Percentiles rank a stretch among this genome's conserved stretches.
phyloP scores from a whole-genome alignment of 1,140 invertebrate genomes.

The Pseudomyrmex gracilis region DNA sequence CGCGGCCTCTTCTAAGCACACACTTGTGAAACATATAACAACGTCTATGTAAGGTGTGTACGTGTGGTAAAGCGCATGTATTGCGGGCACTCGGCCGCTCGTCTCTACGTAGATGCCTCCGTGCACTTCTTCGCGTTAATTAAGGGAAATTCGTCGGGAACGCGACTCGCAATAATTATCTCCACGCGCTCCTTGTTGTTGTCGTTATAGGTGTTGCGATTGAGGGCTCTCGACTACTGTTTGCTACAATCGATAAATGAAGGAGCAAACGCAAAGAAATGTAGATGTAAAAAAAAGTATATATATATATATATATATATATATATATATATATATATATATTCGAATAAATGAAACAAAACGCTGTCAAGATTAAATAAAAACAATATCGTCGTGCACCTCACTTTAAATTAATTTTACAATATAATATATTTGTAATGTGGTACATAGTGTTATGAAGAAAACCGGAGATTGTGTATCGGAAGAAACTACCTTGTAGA shows the following conservation, averaged over 20 bases:
- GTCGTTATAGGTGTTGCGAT: slow-evolving; percentile 26
- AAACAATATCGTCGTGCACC: not conserved
- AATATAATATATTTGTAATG: not conserved
- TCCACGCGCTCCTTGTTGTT: slow-evolving; percentile 38
- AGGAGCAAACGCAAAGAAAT: not conserved
- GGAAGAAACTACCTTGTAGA: not conserved
- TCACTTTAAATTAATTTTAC: not conserved
- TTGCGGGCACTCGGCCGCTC: slow-evolving; percentile 13
- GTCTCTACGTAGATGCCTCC: slow-evolving; percentile 27
- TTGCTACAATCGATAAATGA: slow-evolving; percentile 44
- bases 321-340: not conserved
- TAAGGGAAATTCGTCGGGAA: slow-evolving; percentile 71
- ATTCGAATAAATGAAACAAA: not conserved
- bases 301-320: not conserved
- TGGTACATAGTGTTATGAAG: not conserved
- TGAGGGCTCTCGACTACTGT: slow-evolving; percentile 5
- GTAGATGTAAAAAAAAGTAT: not conserved
- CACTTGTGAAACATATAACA: not conserved
- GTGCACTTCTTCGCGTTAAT: slow-evolving; percentile 67
- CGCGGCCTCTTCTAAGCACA: slow-evolving; percentile 60
- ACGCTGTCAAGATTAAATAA: too few relatives aligned
- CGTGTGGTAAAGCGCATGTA: not conserved
- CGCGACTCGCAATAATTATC: slow-evolving; percentile 58
- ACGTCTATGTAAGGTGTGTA: not conserved
- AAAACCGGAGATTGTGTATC: not conserved